Conservation (phyloP, 53 echinoderm and acorn worm species). For the Echinarachnius parma region DNA sequence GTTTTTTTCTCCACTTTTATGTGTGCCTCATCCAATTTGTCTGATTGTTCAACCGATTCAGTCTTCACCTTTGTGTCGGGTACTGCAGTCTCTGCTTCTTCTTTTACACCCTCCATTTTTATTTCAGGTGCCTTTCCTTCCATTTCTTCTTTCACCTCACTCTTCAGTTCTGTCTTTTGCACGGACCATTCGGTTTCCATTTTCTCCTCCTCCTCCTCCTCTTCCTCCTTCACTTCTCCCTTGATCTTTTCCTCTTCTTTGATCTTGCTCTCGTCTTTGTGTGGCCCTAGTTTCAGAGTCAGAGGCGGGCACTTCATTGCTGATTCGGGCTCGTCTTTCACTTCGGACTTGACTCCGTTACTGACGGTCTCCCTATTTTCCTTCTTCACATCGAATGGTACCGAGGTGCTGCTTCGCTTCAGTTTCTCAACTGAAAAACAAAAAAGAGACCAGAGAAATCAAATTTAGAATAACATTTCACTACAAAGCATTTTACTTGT, state of each 20-base stretch:
- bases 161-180: background rate
- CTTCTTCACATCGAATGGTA: too few relatives aligned
- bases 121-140: background rate
- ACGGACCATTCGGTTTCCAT: background rate
- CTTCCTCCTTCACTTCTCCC: background rate
- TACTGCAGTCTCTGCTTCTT: too few relatives aligned
- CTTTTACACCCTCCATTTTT: background rate
- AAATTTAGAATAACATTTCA: too few relatives aligned
- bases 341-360: background rate
- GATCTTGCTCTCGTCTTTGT: background rate
- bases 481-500: too few relatives aligned
- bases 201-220: background rate
- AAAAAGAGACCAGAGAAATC: too few relatives aligned
- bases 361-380: background rate
- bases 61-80: background rate
- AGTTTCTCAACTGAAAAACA: too few relatives aligned
- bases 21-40: background rate
- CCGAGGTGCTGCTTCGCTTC: too few relatives aligned
- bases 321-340: background rate
- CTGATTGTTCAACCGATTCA: background rate
- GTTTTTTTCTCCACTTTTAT: background rate
- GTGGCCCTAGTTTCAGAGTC: too few relatives aligned
- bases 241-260: background rate
- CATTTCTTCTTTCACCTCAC: background rate
- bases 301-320: too few relatives aligned